These are phyloP conservation scores for Mesaphorura yosii DNA, from an alignment of 1,140 invertebrate genomes.

Conservation along the genomic window DNA sequence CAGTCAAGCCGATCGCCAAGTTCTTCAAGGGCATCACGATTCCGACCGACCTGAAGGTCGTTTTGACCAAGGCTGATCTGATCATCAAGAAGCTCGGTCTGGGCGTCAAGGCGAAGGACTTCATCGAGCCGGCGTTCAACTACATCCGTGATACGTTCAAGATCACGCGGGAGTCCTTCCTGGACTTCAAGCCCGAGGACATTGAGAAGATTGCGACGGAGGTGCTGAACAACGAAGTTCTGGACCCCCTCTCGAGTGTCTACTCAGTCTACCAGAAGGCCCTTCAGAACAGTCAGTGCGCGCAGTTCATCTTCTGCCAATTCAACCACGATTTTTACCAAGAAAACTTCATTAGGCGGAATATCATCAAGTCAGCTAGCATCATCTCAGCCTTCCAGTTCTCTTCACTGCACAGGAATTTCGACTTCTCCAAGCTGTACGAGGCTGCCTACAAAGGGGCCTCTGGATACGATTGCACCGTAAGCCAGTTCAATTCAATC, in stretches of 20 bases:
- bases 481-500: conserved; percentile 7
- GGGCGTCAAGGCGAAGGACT: conserved; percentile 21
- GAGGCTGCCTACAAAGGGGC: conserved; percentile 21
- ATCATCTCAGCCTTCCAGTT: conserved; percentile 30
- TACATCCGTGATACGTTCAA: conserved; percentile 28
- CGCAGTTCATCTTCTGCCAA: conserved; percentile 29
- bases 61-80: conserved; percentile 22
- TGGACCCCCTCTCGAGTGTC: conserved; percentile 20
- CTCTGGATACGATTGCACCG: conserved; percentile 31
- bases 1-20: conserved; percentile 22
- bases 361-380: conserved; percentile 26
- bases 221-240: conserved; percentile 27
- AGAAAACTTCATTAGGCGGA: conserved; percentile 28
- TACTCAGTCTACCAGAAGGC: conserved; percentile 27
- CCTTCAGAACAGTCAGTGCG: conserved; percentile 17
- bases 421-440: conserved; percentile 25
- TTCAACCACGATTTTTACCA: conserved; percentile 27
- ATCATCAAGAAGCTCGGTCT: conserved; percentile 28
- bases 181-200: conserved; percentile 24
- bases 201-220: conserved; percentile 27
- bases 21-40: conserved; percentile 21
- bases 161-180: conserved; percentile 21
- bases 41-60: conserved; percentile 23
- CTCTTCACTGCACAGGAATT: conserved; percentile 14
- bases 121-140: conserved; percentile 20